A percentile compares a stretch with the other conserved stretches of the same genome.
These are phyloP conservation scores for Oenanthe melanoleuca DNA, from an alignment of 2,113 vertebrate genomes.

Conservation along the genomic window DNA sequence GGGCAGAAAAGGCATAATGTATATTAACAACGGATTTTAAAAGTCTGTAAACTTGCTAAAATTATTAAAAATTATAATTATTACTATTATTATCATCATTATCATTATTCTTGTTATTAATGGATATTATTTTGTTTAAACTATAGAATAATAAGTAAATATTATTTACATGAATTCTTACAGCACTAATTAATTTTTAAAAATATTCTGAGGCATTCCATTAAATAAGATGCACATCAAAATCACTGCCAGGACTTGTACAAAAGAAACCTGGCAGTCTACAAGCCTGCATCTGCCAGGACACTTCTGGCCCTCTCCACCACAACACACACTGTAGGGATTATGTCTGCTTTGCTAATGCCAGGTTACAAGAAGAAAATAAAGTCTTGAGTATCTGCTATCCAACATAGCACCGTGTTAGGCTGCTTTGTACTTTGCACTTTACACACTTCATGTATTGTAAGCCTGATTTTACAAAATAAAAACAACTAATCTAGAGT, in stretches of 20 bases:
- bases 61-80: not conserved
- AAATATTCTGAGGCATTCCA: not conserved
- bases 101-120: not conserved
- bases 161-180: not conserved
- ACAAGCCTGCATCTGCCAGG: not conserved
- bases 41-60: not conserved
- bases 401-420: not conserved
- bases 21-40: not conserved
- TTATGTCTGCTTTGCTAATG: not conserved
- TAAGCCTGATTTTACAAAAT: not conserved
- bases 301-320: not conserved
- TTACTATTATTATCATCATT: not conserved
- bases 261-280: not conserved
- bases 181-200: not conserved
- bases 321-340: not conserved
- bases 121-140: not conserved
- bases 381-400: not conserved
- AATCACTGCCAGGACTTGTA: not conserved
- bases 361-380: not conserved
- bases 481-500: not conserved
- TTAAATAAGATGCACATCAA: not conserved
- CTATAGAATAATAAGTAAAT: not conserved
- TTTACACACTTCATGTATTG: accelerated
- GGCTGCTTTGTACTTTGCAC: not conserved
- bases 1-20: not conserved